Evolutionary conservation across 92 coral and sea anemone species (phyloP).

Genomic region (Pocillopora grandis): DNA sequence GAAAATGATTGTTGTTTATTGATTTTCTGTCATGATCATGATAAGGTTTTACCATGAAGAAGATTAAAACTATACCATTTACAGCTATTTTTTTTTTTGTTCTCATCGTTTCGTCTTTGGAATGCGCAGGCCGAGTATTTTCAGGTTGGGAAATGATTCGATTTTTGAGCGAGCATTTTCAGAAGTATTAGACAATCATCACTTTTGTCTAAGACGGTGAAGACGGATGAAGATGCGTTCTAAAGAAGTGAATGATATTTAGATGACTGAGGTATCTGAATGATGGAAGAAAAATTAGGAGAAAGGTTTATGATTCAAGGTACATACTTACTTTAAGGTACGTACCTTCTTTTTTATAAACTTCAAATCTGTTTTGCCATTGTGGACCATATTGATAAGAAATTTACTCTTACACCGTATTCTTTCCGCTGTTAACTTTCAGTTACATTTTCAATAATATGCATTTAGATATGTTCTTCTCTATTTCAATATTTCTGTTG

Average conservation of each 20-base stretch:
- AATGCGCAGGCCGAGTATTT: constrained; percentile 7
- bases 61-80: no score
- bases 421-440: no score
- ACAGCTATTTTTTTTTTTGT: no score
- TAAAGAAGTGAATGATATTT: constrained; percentile 2
- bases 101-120: not conserved
- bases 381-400: no score
- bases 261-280: constrained; percentile 2
- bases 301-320: not conserved
- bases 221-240: constrained; percentile 4
- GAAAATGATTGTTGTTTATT: no score
- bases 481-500: no score
- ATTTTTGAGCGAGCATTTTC: not conserved
- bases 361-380: no score
- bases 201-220: not conserved
- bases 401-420: no score
- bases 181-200: constrained; percentile 9
- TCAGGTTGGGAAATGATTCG: constrained; percentile 1
- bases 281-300: not conserved
- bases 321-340: not conserved
- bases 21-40: no score
- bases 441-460: no score
- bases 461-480: no score
- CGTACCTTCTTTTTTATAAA: not conserved
- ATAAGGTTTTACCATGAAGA: no score